Conservation (phyloP, 2,797 vertebrate species). For the Arctocebus calabarensis region DNA sequence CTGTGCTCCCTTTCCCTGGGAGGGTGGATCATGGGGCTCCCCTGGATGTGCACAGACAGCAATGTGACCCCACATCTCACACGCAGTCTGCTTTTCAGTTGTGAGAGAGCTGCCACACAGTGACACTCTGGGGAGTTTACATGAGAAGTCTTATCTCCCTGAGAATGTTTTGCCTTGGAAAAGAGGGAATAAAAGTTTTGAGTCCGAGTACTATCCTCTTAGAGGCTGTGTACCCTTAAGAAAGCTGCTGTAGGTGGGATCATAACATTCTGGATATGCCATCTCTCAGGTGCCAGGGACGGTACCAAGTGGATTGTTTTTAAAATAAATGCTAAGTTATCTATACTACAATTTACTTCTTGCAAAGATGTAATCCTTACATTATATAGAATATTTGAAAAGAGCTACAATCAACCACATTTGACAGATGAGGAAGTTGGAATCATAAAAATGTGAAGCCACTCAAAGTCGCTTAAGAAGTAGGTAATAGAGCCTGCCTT, state of each 20-base stretch:
- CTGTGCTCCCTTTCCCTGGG: no score
- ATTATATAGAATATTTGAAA: neutral
- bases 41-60: neutral
- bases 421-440: neutral
- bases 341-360: neutral
- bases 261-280: neutral
- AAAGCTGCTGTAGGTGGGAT: neutral
- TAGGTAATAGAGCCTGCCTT: neutral
- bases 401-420: neutral
- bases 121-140: neutral
- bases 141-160: neutral
- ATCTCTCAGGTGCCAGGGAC: neutral
- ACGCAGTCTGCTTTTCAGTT: neutral
- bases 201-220: neutral
- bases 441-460: conserved; percentile 19
- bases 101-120: neutral
- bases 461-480: neutral
- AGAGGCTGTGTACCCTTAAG: neutral
- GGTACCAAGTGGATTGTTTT: neutral
- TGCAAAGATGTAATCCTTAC: neutral
- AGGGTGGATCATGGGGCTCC: neutral
- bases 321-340: neutral
- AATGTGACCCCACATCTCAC: no score
- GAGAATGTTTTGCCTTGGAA: neutral
- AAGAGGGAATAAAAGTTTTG: neutral